phyloP scores from a whole-genome alignment of 2,888 invertebrate genomes.

The Cataglyphis albicans region DNA sequence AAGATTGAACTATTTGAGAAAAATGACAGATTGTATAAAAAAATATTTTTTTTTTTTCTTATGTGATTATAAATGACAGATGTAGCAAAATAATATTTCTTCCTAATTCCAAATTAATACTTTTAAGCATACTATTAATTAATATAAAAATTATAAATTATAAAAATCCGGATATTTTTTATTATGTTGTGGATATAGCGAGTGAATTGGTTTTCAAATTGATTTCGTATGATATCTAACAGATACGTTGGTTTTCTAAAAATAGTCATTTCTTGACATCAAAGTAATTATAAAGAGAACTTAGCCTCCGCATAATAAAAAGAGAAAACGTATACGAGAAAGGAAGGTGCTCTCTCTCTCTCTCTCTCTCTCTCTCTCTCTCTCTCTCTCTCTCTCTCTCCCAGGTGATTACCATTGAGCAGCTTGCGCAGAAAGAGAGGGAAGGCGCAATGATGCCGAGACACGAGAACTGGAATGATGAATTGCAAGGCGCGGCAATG shows the following conservation, averaged over 20 bases:
- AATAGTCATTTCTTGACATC: conserved; percentile 30
- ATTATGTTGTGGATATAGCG: neutral
- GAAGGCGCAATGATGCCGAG: conserved; percentile 68
- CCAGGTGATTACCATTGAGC: conserved; percentile 69
- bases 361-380: too few species aligned
- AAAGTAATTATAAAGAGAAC: conserved; percentile 58
- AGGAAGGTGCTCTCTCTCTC: conserved; percentile 33
- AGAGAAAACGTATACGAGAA: conserved; percentile 55
- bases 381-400: neutral
- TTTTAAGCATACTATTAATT: neutral
- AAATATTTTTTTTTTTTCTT: neutral
- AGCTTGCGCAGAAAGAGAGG: conserved; percentile 34
- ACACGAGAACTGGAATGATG: conserved; percentile 80
- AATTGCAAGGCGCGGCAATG: conserved; percentile 81
- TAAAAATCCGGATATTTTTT: neutral
- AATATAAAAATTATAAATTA: neutral
- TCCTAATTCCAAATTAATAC: neutral
- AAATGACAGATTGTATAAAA: neutral
- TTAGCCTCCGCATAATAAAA: conserved; percentile 44
- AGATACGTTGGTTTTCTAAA: neutral
- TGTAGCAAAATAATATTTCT: neutral
- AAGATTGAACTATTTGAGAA: neutral
- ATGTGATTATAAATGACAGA: neutral
- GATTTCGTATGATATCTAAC: neutral
- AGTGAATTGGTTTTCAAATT: neutral